Evolutionary conservation across 2,113 vertebrate species (phyloP), one percentile per base, ranked within the genome.

Genomic region (Corapipo altera): DNA sequence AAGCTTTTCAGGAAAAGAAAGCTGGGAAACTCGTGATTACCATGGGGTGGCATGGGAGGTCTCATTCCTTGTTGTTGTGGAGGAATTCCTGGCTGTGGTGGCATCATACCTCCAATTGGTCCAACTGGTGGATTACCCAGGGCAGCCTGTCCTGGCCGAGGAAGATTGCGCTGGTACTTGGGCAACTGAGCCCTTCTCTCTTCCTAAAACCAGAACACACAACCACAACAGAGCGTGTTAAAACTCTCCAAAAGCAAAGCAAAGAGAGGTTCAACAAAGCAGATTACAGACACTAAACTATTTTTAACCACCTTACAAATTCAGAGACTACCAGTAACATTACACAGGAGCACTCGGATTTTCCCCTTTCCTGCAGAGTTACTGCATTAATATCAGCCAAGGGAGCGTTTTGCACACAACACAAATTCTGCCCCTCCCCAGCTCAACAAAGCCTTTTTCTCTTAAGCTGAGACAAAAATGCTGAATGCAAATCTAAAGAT

Each of bases 141-240:
- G 86, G 98, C 97, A 88, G 98, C 98, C 94, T 99, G 99, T 85
- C 99, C 99, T 15, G 98, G 98, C 32, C 99, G 98, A 95, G 99
- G 99, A 92, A 99, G 97, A 92, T 99, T 99, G 91, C 99, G 99
- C 85, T 99, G 99, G 70, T 99, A 99, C 80, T 99, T 99, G 77
- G 99, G 99, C 97, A 99, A 96, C 97, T 99, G 99, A 27, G 99
- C 98, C 97, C 99, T 98, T 98, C 99, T 98, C 95, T 99, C 99
- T 96, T 99, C 99, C 99, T 99, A 89, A 55, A 49, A 96, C 52
- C 76, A 95, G 33, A 96, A 89, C 6, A 94, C 18, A 95, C 39
- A 89, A 83, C 15, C 54, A 8, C 11, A 88, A 65, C 35, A 65
- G 27, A 12, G 0, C 3, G 8, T 24, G 48, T 54, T 74, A 70